A percentile compares a stretch with the other conserved stretches of the same genome.
Conservation (phyloP, 2,888 invertebrate species). For the Agonopterix subpropinquella region DNA sequence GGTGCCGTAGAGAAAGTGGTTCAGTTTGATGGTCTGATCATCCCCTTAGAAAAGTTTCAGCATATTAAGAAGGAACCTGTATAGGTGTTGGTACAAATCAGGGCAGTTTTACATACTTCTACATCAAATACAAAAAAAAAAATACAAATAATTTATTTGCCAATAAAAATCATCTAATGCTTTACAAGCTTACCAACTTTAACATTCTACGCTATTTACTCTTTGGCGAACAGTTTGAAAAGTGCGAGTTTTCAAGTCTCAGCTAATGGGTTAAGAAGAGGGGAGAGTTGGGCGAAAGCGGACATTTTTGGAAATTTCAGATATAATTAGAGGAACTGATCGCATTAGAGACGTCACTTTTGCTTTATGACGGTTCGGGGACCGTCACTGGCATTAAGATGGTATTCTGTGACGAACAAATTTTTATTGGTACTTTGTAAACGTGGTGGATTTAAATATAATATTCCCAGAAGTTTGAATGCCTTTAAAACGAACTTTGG, state of each 20-base stretch:
- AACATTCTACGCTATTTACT: conserved; percentile 4
- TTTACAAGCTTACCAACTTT: too few species aligned
- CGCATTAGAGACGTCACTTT: conserved; percentile 67
- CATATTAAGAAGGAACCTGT: too few species aligned
- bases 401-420: conserved; percentile 25
- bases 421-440: conserved; percentile 26
- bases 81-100: too few species aligned
- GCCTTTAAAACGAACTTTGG: too few species aligned
- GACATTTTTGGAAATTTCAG: conserved; percentile 63
- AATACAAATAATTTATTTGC: too few species aligned
- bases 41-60: too few species aligned
- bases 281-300: conserved; percentile 33
- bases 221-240: conserved; percentile 33
- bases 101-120: too few species aligned
- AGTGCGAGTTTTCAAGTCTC: conserved; percentile 53
- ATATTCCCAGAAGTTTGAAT: too few species aligned
- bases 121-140: too few species aligned
- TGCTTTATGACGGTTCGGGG: conserved; percentile 55
- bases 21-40: too few species aligned
- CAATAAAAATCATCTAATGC: too few species aligned
- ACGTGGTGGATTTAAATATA: background rate
- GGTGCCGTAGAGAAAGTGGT: too few species aligned
- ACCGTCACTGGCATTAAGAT: conserved; percentile 26
- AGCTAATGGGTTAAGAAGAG: conserved; percentile 64
- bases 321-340: conserved; percentile 65